Evolutionary conservation across 2,113 vertebrate genomes (phyloP).

Genomic region (Vulpes vulpes): DNA sequence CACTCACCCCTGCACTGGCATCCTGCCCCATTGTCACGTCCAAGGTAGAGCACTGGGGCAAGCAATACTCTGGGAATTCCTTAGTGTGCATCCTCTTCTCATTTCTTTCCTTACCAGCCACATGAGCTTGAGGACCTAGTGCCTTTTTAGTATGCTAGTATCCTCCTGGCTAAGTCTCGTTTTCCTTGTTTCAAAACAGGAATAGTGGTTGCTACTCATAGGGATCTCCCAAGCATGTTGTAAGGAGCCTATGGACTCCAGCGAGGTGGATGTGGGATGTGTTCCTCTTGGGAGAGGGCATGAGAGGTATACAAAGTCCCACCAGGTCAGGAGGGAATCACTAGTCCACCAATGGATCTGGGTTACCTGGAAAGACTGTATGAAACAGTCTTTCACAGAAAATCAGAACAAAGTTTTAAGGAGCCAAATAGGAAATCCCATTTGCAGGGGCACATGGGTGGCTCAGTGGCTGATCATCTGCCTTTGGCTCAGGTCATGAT

Average conservation of each 20-base stretch:
- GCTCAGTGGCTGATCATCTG: too few species aligned
- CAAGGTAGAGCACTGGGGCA: neutral
- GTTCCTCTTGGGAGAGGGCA: neutral
- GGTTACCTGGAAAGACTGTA: neutral
- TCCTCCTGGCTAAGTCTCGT: neutral
- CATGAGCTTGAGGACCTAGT: neutral
- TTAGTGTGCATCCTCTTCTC: neutral
- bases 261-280: neutral
- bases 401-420: neutral
- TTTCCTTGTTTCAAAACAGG: neutral
- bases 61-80: neutral
- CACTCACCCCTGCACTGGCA: neutral
- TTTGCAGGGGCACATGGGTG: too few species aligned
- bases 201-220: neutral
- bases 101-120: neutral
- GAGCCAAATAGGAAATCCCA: neutral
- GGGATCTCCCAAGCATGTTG: neutral
- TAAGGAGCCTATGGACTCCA: neutral
- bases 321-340: neutral
- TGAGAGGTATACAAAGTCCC: rapidly evolving
- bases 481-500: too few species aligned
- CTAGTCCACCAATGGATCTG: neutral
- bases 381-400: neutral
- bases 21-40: neutral
- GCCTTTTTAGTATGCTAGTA: neutral